Evolutionary conservation across 2,797 vertebrate species (phyloP).

Genomic region (Spea hammondii): DNA sequence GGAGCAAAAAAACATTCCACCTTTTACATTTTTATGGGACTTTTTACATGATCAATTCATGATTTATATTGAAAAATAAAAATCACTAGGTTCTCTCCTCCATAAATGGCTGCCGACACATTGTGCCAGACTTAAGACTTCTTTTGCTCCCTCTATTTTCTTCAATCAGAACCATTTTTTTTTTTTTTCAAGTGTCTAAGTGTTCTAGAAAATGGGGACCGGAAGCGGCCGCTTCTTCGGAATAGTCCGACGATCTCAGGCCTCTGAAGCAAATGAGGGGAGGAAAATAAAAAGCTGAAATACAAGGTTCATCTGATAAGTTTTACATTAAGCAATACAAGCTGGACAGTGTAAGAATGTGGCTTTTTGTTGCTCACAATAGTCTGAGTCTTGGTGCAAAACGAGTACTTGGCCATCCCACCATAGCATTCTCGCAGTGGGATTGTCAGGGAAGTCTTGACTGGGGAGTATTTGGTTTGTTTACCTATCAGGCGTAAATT

Average conservation of each 20-base stretch:
- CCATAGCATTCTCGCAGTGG: slow-evolving; percentile 98
- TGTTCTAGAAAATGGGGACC: slow-evolving; percentile 81
- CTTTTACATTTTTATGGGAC: slow-evolving; percentile 84
- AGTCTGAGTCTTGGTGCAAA: slow-evolving; percentile 98
- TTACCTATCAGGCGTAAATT: slow-evolving; percentile 99
- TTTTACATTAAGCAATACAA: slow-evolving; percentile 95
- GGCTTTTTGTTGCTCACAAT: slow-evolving; percentile 88
- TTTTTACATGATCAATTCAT: slow-evolving; percentile 94
- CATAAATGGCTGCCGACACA: slow-evolving; percentile 84
- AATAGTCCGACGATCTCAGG: slow-evolving; percentile 95
- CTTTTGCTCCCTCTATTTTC: slow-evolving; percentile 83
- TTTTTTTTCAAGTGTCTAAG: slow-evolving; percentile 75
- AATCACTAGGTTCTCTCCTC: slow-evolving; percentile 83
- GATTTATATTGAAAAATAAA: slow-evolving; percentile 66
- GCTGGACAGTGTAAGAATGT: slow-evolving; percentile 89
- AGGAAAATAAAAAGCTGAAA: slow-evolving; percentile 90
- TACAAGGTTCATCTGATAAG: slow-evolving; percentile 98
- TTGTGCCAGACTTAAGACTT: slow-evolving; percentile 84
- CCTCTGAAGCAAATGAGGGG: slow-evolving; percentile 88
- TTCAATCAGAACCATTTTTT: slow-evolving; percentile 79
- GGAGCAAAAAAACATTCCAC: slow-evolving; percentile 83
- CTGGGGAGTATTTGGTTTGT: slow-evolving; percentile 95
- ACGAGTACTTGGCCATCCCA: slow-evolving; percentile 95
- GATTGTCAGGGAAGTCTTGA: slow-evolving; percentile 97
- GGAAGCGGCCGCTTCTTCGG: slow-evolving; percentile 94